Evolutionary conservation across 1,140 invertebrate genomes (phyloP).

Genomic region (Musca vetustissima): DNA sequence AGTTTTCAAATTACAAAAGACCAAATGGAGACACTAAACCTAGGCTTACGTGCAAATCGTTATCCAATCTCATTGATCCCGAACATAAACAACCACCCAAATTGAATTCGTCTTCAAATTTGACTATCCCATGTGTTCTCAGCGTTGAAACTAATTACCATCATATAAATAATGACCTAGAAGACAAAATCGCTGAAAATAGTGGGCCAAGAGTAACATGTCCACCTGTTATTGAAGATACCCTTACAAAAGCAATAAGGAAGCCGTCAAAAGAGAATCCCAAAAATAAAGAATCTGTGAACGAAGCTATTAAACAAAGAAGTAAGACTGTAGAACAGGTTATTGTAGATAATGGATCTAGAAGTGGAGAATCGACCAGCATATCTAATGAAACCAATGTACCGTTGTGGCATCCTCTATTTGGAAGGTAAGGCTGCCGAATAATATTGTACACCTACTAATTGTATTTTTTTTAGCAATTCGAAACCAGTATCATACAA

Average conservation of each 20-base stretch:
- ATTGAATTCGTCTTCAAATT: background rate
- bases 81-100: constrained; percentile 30
- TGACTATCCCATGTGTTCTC: background rate
- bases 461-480: constrained; percentile 40
- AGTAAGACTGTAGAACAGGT: background rate
- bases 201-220: too few species aligned
- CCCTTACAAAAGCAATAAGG: too few species aligned
- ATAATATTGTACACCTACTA: too few species aligned
- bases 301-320: background rate
- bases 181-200: too few species aligned
- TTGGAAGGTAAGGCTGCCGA: constrained; percentile 63
- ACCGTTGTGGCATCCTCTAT: constrained; percentile 70
- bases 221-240: too few species aligned
- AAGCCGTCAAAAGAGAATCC: too few species aligned
- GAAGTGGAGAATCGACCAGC: constrained; percentile 9
- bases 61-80: constrained; percentile 62
- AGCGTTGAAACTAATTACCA: background rate
- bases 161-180: too few species aligned
- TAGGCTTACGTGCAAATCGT: constrained; percentile 63
- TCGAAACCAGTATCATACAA: constrained; percentile 56
- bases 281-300: background rate
- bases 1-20: constrained; percentile 9
- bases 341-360: background rate
- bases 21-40: constrained; percentile 56
- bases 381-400: constrained; percentile 56